Percentiles rank a stretch among this genome's conserved stretches.
Conservation (phyloP, 1,140 invertebrate species). For the Magallana angulata region DNA sequence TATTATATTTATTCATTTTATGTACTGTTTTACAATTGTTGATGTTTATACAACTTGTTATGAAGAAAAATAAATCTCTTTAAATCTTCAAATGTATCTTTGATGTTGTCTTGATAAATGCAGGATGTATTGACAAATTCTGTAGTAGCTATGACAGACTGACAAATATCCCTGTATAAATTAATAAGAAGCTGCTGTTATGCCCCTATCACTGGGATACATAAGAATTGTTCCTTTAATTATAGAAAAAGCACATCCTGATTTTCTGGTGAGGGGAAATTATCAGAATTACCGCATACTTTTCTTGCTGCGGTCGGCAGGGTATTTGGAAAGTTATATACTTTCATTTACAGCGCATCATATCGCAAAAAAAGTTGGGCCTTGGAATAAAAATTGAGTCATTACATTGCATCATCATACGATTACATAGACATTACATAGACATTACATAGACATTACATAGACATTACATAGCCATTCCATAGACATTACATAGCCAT, state of each 20-base stretch:
- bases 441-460: too few species aligned
- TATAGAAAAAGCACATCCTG: background rate
- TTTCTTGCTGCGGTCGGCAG: too few species aligned
- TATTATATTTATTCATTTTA: background rate
- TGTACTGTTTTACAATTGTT: constrained; percentile 12
- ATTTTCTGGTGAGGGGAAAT: constrained; percentile 4
- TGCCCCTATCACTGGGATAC: background rate
- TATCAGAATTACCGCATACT: background rate
- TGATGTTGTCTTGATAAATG: background rate
- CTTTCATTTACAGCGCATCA: too few species aligned
- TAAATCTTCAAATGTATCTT: background rate
- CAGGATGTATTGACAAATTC: background rate
- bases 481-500: too few species aligned
- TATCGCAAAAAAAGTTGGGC: too few species aligned
- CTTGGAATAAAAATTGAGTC: too few species aligned
- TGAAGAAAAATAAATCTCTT: constrained; percentile 3
- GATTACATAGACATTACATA: too few species aligned
- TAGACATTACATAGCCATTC: too few species aligned
- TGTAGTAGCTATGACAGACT: constrained; percentile 9
- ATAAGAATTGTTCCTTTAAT: background rate
- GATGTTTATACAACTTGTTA: background rate
- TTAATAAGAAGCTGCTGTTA: background rate
- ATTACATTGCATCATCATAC: too few species aligned
- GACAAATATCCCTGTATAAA: background rate
- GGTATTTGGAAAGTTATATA: too few species aligned